Evolutionary conservation across 2,888 invertebrate species (phyloP).

Genomic region (Halictus quadricinctus): DNA sequence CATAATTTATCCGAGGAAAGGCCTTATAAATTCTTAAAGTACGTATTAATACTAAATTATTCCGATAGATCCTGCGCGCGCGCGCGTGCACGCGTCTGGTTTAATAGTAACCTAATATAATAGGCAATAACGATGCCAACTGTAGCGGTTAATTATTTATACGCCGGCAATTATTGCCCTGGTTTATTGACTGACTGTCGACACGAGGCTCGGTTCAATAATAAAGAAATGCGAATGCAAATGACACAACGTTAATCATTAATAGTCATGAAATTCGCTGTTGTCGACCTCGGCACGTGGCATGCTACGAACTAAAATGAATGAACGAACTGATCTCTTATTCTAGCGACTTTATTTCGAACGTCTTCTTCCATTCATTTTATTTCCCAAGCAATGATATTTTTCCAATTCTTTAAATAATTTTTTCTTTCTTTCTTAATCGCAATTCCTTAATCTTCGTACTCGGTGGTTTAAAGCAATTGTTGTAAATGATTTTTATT

Average conservation of each 20-base stretch:
- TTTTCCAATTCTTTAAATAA: background rate
- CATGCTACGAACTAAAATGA: background rate
- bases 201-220: background rate
- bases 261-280: background rate
- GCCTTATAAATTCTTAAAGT: slow-evolving; percentile 16
- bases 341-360: background rate
- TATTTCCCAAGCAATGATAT: background rate
- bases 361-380: background rate
- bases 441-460: background rate
- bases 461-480: background rate
- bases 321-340: background rate
- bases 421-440: too few relatives aligned
- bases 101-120: background rate
- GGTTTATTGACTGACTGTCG: slow-evolving; percentile 6
- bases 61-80: background rate
- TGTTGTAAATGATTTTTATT: background rate
- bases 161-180: background rate
- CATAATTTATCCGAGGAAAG: slow-evolving; percentile 19
- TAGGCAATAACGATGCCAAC: background rate
- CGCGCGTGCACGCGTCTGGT: background rate
- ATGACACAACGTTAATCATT: background rate
- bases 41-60: slow-evolving; percentile 8
- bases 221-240: background rate
- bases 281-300: background rate
- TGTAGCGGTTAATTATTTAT: background rate